Conservation (phyloP, 2,888 invertebrate species). For the Choristoneura rosaceana region DNA sequence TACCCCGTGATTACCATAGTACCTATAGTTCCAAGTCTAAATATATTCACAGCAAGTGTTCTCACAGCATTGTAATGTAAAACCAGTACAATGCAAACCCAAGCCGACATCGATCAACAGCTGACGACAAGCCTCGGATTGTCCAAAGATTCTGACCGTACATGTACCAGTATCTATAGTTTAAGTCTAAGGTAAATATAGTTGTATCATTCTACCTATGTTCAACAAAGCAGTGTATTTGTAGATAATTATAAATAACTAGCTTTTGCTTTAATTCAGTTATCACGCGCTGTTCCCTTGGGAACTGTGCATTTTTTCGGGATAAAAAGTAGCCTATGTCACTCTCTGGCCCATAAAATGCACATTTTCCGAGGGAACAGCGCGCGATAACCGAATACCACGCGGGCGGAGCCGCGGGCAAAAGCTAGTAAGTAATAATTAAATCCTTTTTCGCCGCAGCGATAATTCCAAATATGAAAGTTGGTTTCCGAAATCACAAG, state of each 20-base stretch:
- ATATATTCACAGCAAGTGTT: not conserved
- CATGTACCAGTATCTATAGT: not conserved
- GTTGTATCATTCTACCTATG: too few species aligned
- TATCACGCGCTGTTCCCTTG: too few species aligned
- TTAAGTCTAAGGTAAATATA: not conserved
- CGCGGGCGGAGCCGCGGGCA: too few species aligned
- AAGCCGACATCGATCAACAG: slow-evolving; percentile 45
- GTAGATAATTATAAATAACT: too few species aligned
- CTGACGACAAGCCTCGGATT: slow-evolving; percentile 38
- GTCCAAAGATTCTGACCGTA: slow-evolving; percentile 19
- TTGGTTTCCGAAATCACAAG: not conserved
- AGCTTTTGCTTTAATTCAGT: too few species aligned
- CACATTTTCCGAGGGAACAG: too few species aligned
- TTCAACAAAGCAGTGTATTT: too few species aligned
- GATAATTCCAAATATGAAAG: slow-evolving; percentile 2
- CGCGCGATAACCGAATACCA: too few species aligned
- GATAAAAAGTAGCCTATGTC: too few species aligned
- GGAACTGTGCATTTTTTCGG: too few species aligned
- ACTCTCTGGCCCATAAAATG: too few species aligned
- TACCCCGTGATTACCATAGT: not conserved
- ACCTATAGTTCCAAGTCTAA: not conserved
- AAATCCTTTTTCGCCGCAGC: not conserved
- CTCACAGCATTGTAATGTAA: slow-evolving; percentile 51
- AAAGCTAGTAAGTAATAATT: too few species aligned
- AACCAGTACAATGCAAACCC: slow-evolving; percentile 51